Base-by-base conservation (phyloP, 2,797 vertebrate species). In the Melanotaenia parkinsoni region DNA sequence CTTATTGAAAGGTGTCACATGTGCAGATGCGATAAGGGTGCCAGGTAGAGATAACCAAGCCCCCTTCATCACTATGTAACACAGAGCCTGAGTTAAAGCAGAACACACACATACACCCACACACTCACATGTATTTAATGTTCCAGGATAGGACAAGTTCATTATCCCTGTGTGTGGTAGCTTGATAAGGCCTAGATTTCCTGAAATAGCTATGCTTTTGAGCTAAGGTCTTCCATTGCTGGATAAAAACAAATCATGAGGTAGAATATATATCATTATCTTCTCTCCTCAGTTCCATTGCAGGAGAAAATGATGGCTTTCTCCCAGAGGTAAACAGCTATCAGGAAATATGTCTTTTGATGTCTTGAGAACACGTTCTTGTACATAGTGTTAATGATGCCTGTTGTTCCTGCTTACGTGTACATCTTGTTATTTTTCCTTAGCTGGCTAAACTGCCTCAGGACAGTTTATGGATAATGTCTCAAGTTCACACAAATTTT, bases 1-100 rank as follows among this genome's bases (percentile, higher is more conserved):
- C 87, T 85, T 88, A 91, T 82, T 90, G 90, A 91, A 90, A 92
- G 85, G 86, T 90, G 90, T 91, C 87, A 90, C 88, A 86, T 91
- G 90, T 90, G 83, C 83, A 80, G 86, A 89, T 89, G 88, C 83
- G 90, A 92, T 91, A 89, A 91, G 76, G 71, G 77, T 67, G 82
- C 83, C 71, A 80, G 83, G 81, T 82, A 68, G 66, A 86, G 88
- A 92, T 91, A 92, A 89, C 80, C 82, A 76, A 83, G 81, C 37
- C 51, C 61, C 82, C 86, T 90, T 90, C 86, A 86, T 87, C 87
- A 82, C 80, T 81, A 83, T 78, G 74, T 77, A 82, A 85, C 80
- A 80, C 76, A 76, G 51, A 12, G 54, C 60, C 73, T 85, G 67
- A 81, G 78, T 78, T 88, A 81, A 86, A 89, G 83, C 83, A 79